A percentile compares a stretch with the other conserved stretches of the same genome.
Conservation (phyloP, 2,888 invertebrate species). For the Metallyticus violacea region DNA sequence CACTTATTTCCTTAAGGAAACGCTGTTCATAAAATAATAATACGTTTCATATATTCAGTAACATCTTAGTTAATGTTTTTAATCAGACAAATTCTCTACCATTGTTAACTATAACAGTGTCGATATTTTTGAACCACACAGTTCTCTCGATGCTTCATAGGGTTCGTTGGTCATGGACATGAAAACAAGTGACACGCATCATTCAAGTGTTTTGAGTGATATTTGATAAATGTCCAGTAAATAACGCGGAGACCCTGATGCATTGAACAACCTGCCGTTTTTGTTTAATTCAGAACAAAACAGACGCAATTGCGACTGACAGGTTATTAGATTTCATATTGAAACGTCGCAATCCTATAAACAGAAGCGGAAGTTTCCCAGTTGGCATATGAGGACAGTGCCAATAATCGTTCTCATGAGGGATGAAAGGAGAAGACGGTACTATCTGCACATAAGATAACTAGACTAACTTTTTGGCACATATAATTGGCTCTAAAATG, state of each 20-base stretch:
- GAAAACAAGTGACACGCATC: not conserved
- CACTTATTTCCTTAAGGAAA: too few species aligned
- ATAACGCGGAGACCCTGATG: not conserved
- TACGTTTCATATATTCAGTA: too few species aligned
- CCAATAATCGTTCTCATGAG: too few species aligned
- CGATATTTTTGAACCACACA: not conserved
- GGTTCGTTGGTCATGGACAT: not conserved
- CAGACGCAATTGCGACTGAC: not conserved
- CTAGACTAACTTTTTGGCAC: too few species aligned
- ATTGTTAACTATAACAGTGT: too few species aligned
- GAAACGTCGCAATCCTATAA: not conserved
- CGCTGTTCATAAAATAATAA: too few species aligned
- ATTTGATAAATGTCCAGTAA: not conserved
- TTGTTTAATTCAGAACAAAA: not conserved
- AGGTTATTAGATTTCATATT: not conserved
- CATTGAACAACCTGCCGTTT: not conserved
- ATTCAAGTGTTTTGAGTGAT: not conserved
- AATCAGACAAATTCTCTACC: too few species aligned
- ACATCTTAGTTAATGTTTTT: too few species aligned
- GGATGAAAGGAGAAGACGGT: too few species aligned
- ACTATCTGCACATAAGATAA: too few species aligned
- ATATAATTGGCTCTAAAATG: too few species aligned
- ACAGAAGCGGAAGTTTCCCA: not conserved
- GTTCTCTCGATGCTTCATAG: not conserved
- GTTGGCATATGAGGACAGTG: not conserved